Conservation (phyloP, 1,140 invertebrate species). For the Samia ricini region DNA sequence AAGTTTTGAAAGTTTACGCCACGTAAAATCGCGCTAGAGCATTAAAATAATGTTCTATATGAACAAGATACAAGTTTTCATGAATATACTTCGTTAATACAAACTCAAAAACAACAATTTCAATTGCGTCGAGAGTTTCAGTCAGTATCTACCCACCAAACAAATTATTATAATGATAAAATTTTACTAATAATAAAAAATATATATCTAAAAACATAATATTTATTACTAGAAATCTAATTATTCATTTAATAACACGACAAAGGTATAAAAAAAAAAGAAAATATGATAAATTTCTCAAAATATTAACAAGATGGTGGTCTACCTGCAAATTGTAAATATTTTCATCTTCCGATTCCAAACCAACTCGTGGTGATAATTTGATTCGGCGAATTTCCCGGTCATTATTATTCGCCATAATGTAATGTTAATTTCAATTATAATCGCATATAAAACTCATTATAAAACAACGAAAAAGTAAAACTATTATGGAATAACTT, state of each 20-base stretch:
- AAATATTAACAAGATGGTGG: conserved; percentile 34
- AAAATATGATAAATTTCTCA: conserved; percentile 4
- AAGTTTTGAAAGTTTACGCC: background rate
- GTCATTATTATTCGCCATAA: background rate
- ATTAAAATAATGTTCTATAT: background rate
- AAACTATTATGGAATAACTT: background rate
- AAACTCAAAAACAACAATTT: background rate
- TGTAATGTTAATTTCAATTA: background rate
- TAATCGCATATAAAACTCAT: background rate
- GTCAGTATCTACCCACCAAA: background rate
- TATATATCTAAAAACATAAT: background rate
- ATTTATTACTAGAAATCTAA: background rate
- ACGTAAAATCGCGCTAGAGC: background rate
- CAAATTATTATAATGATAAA: background rate
- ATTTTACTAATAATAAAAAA: background rate
- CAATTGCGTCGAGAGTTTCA: background rate
- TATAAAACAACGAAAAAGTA: background rate
- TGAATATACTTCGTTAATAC: background rate
- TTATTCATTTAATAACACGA: background rate
- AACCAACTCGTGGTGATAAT: conserved; percentile 22
- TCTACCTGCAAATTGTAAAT: conserved; percentile 38
- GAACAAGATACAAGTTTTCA: background rate
- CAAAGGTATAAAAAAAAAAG: background rate
- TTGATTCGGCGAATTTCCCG: conserved; percentile 24
- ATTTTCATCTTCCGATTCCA: conserved; percentile 27